These are phyloP conservation scores for Siderastrea siderea DNA, from an alignment of 92 coral and sea anemone species.

Conservation along the genomic window DNA sequence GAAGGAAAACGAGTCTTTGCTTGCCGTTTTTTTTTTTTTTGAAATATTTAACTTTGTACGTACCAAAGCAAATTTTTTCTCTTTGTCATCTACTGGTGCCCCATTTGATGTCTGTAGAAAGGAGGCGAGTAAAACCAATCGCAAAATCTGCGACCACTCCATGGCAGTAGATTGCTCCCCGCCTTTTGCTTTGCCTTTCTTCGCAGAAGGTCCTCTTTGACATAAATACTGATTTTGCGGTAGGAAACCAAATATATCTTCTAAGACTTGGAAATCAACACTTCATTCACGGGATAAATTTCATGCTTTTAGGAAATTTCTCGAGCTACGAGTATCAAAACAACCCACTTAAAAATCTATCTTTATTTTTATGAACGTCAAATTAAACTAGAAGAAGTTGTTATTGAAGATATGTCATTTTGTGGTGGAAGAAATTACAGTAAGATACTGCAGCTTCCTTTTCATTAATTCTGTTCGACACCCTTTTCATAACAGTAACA, in stretches of 20 bases:
- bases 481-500: neutral
- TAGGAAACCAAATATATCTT: neutral
- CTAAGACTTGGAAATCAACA: neutral
- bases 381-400: too few relatives aligned
- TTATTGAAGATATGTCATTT: neutral
- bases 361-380: neutral
- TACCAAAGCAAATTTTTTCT: slow-evolving; percentile 23
- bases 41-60: neutral
- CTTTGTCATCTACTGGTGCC: slow-evolving; percentile 3
- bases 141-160: neutral
- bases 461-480: neutral
- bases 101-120: neutral
- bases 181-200: too few relatives aligned
- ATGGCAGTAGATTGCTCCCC: neutral
- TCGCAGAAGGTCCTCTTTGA: neutral
- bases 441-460: too few relatives aligned
- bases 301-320: neutral
- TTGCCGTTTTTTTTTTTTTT: neutral
- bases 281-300: neutral
- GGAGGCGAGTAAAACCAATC: neutral
- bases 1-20: too few relatives aligned
- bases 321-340: neutral
- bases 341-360: neutral
- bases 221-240: neutral
- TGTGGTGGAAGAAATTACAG: neutral